Evolutionary conservation across 2,113 vertebrate species (phyloP).

Genomic region (Pteropus alecto): DNA sequence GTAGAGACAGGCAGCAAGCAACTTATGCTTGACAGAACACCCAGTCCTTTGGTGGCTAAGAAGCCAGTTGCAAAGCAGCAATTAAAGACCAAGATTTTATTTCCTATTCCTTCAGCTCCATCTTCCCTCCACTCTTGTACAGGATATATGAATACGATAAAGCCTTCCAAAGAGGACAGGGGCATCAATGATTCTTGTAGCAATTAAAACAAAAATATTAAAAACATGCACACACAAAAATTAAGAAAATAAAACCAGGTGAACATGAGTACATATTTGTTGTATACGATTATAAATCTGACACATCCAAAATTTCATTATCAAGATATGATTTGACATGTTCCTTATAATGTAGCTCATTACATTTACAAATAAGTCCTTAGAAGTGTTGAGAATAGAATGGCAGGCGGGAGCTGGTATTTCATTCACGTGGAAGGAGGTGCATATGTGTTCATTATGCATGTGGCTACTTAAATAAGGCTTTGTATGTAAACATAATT

Average conservation of each 20-base stretch:
- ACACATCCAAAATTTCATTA: slow-evolving; percentile 80
- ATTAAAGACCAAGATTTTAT: slow-evolving; percentile 84
- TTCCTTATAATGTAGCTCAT: slow-evolving; percentile 79
- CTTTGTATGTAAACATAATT: slow-evolving; percentile 56
- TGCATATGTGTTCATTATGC: not conserved
- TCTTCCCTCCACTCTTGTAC: slow-evolving; percentile 59
- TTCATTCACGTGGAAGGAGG: slow-evolving; percentile 64
- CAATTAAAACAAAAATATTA: slow-evolving; percentile 89
- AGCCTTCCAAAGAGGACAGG: slow-evolving; percentile 81
- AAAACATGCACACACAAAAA: slow-evolving; percentile 63
- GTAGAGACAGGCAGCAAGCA: slow-evolving; percentile 87
- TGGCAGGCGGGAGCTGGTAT: slow-evolving; percentile 57
- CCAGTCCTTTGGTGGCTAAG: slow-evolving; percentile 82
- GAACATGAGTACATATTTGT: slow-evolving; percentile 66
- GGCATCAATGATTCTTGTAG: slow-evolving; percentile 75
- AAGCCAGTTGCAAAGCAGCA: slow-evolving; percentile 82
- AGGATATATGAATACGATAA: slow-evolving; percentile 78
- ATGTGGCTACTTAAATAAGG: not conserved
- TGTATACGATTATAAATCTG: slow-evolving; percentile 77
- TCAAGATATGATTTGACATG: slow-evolving; percentile 79
- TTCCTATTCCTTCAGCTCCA: slow-evolving; percentile 78
- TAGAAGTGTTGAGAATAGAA: slow-evolving; percentile 76
- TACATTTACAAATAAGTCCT: slow-evolving; percentile 81
- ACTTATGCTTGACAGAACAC: slow-evolving; percentile 89
- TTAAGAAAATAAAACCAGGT: slow-evolving; percentile 82